Base-by-base conservation (phyloP, 1,140 invertebrate species). In the Zaprionus taronus region DNA sequence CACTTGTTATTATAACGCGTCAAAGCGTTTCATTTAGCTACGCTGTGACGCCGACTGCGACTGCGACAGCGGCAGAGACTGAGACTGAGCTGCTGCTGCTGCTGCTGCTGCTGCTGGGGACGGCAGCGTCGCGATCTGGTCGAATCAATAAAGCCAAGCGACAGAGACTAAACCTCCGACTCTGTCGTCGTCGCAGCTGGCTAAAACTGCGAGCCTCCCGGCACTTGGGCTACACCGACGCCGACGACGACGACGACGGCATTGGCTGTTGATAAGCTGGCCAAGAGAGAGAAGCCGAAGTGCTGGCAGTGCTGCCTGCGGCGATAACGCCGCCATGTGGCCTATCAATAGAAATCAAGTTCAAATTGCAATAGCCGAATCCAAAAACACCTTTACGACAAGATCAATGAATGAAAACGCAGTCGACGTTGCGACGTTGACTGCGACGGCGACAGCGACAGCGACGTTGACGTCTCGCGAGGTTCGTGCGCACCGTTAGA, bases 1-100 rank as follows among this genome's bases (percentile, higher is more conserved):
- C 85, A 89, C 91, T 91, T 92, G 82, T 92, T 92, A 92, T 91
- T 92, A 92, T 92, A 92, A 92, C 77, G 86, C 86, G 82, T 83
- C 74, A 87, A 91, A 91, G 79, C 84, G 84, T 76, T 80, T 83
- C 67, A 73, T 80, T 83, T 70, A 80, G 66, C 75, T 79, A 55
- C 77, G 68, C 67, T 44, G 63, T 36, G 66, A 36, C 68, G 31
- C 11, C 51, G 53, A 15, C 77, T 9, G 41, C 5, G 76, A 26
- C 73, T 5, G 31, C 34, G 24, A 6, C 36, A 36, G 70, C 36
- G 31, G 0, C 28, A 9, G 28, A 31, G 28, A 56, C 47, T 69
- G 22, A 55, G 31, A 56, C 47, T 69, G 22, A 79, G 72, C 74
- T 51, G 47, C n/a, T 14, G 61, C 17, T 41, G 72, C 74, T 51